A percentile compares a stretch with the other conserved stretches of the same genome.
phyloP scores from a whole-genome alignment of 2,113 vertebrate genomes.

The Beaufortia kweichowensis region DNA sequence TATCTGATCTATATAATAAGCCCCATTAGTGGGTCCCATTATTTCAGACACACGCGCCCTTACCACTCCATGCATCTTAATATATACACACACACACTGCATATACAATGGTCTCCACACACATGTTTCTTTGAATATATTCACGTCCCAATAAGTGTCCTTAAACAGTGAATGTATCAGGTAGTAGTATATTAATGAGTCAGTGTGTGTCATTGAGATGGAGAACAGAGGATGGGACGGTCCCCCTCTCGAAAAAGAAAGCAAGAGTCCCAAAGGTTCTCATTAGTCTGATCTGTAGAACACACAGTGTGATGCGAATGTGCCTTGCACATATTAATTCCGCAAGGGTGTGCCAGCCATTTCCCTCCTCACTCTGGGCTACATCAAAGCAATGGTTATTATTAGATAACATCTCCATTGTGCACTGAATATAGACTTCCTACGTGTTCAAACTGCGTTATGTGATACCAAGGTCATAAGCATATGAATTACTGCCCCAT shows the following conservation, averaged over 20 bases:
- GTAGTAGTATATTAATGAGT: slow-evolving; percentile 33
- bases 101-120: not conserved
- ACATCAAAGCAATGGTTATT: slow-evolving; percentile 39
- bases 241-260: slow-evolving; percentile 26
- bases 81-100: not conserved
- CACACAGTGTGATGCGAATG: slow-evolving; percentile 10
- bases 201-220: slow-evolving; percentile 26
- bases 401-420: slow-evolving; percentile 37
- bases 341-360: not conserved
- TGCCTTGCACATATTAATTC: slow-evolving; percentile 14
- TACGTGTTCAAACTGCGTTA: slow-evolving; percentile 10
- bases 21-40: slow-evolving; percentile 52
- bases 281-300: slow-evolving; percentile 52
- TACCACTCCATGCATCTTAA: not conserved
- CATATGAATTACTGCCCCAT: not conserved
- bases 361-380: not conserved
- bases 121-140: slow-evolving; percentile 17
- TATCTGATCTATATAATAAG: slow-evolving; percentile 52
- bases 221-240: slow-evolving; percentile 19
- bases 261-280: slow-evolving; percentile 48
- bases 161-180: slow-evolving; percentile 20
- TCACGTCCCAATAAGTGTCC: slow-evolving; percentile 36
- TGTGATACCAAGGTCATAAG: slow-evolving; percentile 17
- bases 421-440: not conserved
- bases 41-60: slow-evolving; percentile 22